phyloP scores from a whole-genome alignment of 2,797 vertebrate genomes.

The Coranthus polyacanthus region DNA sequence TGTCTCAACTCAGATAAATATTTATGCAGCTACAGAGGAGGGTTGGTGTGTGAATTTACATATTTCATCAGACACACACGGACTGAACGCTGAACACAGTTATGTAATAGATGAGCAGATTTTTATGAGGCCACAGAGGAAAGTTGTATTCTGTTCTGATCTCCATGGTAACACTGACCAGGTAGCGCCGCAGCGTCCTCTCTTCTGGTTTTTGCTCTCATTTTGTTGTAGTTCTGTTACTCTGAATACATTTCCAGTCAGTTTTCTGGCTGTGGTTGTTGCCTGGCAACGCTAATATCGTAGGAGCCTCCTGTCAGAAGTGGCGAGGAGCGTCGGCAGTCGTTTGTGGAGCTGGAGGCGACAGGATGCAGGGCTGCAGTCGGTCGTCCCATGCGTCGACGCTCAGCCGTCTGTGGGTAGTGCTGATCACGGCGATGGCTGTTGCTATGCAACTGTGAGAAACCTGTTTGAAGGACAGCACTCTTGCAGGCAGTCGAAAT shows the following conservation, averaged over 20 bases:
- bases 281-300: constrained; percentile 62
- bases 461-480: constrained; percentile 51
- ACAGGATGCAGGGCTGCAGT: constrained; percentile 29
- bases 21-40: constrained; percentile 29
- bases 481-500: constrained; percentile 43
- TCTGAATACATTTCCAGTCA: constrained; percentile 36
- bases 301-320: constrained; percentile 43
- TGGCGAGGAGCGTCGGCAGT: constrained; percentile 18
- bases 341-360: not conserved
- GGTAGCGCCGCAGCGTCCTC: not conserved
- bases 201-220: constrained; percentile 1
- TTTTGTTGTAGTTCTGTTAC: constrained; percentile 34
- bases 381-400: constrained; percentile 26
- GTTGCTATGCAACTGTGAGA: constrained; percentile 71
- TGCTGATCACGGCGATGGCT: constrained; percentile 35
- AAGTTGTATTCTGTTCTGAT: constrained; percentile 26
- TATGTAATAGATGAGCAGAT: constrained; percentile 31
- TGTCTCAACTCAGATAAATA: constrained; percentile 20
- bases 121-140: not conserved
- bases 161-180: constrained; percentile 38
- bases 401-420: constrained; percentile 28
- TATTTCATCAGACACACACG: constrained; percentile 16
- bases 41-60: constrained; percentile 21
- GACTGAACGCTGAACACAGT: constrained; percentile 19
- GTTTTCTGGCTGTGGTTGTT: constrained; percentile 50